Conservation (phyloP, 37 sponge, comb jelly and placozoan species). For the Oopsacas minuta region DNA sequence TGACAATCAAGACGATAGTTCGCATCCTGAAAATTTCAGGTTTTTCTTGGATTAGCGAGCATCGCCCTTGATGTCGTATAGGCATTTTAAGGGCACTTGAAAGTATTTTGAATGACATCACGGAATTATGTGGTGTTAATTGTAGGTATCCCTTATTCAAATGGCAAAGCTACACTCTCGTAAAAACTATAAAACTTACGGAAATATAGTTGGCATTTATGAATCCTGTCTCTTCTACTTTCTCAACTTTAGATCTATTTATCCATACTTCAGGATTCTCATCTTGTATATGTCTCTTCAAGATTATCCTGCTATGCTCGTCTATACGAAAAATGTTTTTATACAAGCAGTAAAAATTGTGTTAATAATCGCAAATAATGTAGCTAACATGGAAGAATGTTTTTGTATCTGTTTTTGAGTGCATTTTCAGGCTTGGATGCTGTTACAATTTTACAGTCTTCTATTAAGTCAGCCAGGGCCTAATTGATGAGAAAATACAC, state of each 20-base stretch:
- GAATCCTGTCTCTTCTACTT: background rate
- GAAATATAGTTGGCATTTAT: constrained; percentile 3
- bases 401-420: background rate
- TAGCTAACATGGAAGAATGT: background rate
- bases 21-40: too few species aligned
- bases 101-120: background rate
- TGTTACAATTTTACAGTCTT: background rate
- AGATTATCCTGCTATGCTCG: background rate
- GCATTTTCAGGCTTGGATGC: constrained; percentile 19
- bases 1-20: too few species aligned
- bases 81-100: too few species aligned
- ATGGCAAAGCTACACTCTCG: too few species aligned
- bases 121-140: too few species aligned
- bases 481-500: background rate
- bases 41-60: too few species aligned
- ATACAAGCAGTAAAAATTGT: background rate
- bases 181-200: background rate
- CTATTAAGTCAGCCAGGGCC: background rate
- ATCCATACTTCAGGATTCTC: background rate
- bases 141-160: too few species aligned
- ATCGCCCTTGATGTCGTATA: too few species aligned
- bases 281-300: background rate
- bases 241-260: background rate
- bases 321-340: background rate
- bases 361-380: background rate